These are phyloP conservation scores for Epirrita christyi DNA, from an alignment of 2,888 invertebrate genomes.

Conservation along the genomic window DNA sequence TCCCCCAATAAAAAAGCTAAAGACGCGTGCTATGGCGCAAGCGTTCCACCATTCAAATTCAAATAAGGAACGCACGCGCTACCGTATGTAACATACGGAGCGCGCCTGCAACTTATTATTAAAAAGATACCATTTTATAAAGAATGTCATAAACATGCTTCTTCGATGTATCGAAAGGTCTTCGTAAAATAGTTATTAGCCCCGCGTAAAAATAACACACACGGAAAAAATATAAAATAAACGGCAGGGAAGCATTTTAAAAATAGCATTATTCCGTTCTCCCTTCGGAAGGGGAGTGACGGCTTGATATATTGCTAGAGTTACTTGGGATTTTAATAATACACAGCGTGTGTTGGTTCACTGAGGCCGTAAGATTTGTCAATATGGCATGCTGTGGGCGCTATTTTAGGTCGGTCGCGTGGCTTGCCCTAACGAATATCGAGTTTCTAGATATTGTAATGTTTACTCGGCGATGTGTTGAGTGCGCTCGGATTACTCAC, in stretches of 20 bases:
- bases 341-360: constrained; percentile 80
- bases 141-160: constrained; percentile 38
- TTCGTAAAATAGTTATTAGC: constrained; percentile 51
- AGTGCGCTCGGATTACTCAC: constrained; percentile 61
- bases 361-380: constrained; percentile 83
- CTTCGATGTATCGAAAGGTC: constrained; percentile 39
- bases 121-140: constrained; percentile 63
- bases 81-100: constrained; percentile 63
- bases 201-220: constrained; percentile 73
- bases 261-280: constrained; percentile 68
- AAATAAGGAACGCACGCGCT: constrained; percentile 75
- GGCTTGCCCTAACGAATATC: constrained; percentile 55
- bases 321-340: constrained; percentile 84
- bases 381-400: constrained; percentile 77
- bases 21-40: constrained; percentile 72
- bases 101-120: constrained; percentile 78
- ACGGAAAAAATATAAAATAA: constrained; percentile 81
- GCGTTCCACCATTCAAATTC: constrained; percentile 72
- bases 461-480: constrained; percentile 59
- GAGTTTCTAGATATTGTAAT: constrained; percentile 68
- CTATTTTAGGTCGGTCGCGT: constrained; percentile 79
- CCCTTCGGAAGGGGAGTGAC: constrained; percentile 77
- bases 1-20: constrained; percentile 77
- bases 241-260: constrained; percentile 79
- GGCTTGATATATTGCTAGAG: constrained; percentile 79